Evolutionary conservation across 2,888 invertebrate genomes (phyloP).

Genomic region (Prosapia bicincta): DNA sequence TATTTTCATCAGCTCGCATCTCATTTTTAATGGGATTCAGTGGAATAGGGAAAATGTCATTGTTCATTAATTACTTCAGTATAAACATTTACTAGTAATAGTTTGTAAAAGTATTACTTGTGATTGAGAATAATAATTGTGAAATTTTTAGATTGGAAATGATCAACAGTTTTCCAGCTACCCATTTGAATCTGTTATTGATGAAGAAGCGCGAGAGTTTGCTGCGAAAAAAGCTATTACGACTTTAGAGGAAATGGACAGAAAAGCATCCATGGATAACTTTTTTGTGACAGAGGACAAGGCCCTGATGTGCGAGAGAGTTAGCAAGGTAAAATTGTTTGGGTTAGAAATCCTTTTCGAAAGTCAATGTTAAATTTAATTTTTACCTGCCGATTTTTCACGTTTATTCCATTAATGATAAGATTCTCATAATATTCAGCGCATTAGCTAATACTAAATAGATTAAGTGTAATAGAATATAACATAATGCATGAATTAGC

Average conservation of each 20-base stretch:
- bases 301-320: background rate
- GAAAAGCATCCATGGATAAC: background rate
- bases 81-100: too few relatives aligned
- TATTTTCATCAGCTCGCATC: too few relatives aligned
- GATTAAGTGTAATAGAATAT: too few relatives aligned
- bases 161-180: background rate
- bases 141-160: slow-evolving; percentile 15
- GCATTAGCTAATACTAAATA: too few relatives aligned
- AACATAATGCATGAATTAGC: too few relatives aligned
- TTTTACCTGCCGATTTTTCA: background rate
- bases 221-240: slow-evolving; percentile 22
- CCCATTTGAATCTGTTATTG: slow-evolving; percentile 15
- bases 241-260: slow-evolving; percentile 17
- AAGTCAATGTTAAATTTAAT: background rate
- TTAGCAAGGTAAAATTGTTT: background rate
- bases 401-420: too few relatives aligned
- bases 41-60: too few relatives aligned
- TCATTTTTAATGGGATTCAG: too few relatives aligned
- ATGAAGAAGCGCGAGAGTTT: slow-evolving; percentile 18
- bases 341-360: background rate
- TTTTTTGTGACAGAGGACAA: slow-evolving; percentile 8
- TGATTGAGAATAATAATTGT: too few relatives aligned
- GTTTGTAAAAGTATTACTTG: too few relatives aligned
- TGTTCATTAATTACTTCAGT: too few relatives aligned
- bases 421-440: too few relatives aligned